Percentiles rank a stretch among this genome's conserved stretches.
These are phyloP conservation scores for Ornithoptera alexandrae DNA, from an alignment of 2,888 invertebrate species.

Conservation along the genomic window DNA sequence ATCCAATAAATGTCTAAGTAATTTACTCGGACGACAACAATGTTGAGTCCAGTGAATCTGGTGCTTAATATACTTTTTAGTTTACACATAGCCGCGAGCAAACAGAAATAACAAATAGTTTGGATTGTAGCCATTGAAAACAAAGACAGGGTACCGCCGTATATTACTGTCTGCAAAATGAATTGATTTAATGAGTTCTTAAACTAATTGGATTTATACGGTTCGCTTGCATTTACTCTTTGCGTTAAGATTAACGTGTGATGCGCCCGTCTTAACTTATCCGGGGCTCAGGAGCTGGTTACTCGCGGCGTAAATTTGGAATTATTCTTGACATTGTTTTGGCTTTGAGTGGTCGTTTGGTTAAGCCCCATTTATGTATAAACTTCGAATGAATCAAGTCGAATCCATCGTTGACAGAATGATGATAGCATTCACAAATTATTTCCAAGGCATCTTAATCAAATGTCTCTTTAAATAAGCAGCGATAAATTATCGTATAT, in stretches of 20 bases:
- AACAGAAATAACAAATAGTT: slow-evolving; percentile 69
- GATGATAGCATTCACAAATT: slow-evolving; percentile 13
- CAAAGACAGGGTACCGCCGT: slow-evolving; percentile 63
- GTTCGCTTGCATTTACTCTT: slow-evolving; percentile 62
- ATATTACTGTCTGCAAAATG: slow-evolving; percentile 69
- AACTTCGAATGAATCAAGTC: slow-evolving; percentile 22
- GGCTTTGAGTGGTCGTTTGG: slow-evolving; percentile 45
- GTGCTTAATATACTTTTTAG: slow-evolving; percentile 46
- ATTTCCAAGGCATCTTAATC: neutral
- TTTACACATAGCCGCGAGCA: slow-evolving; percentile 48
- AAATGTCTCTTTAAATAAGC: neutral
- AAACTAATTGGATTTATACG: slow-evolving; percentile 73
- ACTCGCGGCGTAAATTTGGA: slow-evolving; percentile 59
- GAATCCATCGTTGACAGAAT: slow-evolving; percentile 7
- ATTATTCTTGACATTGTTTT: slow-evolving; percentile 56
- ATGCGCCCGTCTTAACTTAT: slow-evolving; percentile 38
- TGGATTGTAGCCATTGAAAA: slow-evolving; percentile 72
- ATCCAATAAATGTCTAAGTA: slow-evolving; percentile 33
- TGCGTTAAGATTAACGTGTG: slow-evolving; percentile 53
- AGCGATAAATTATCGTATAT: neutral
- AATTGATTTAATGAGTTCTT: slow-evolving; percentile 75
- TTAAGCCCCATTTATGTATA: slow-evolving; percentile 27
- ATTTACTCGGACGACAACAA: slow-evolving; percentile 41
- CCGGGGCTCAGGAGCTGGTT: slow-evolving; percentile 42
- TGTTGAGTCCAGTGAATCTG: slow-evolving; percentile 33